Percentiles rank a stretch among this genome's conserved stretches.
Conservation (phyloP, 2,113 vertebrate species). For the Hippocampus comes region DNA sequence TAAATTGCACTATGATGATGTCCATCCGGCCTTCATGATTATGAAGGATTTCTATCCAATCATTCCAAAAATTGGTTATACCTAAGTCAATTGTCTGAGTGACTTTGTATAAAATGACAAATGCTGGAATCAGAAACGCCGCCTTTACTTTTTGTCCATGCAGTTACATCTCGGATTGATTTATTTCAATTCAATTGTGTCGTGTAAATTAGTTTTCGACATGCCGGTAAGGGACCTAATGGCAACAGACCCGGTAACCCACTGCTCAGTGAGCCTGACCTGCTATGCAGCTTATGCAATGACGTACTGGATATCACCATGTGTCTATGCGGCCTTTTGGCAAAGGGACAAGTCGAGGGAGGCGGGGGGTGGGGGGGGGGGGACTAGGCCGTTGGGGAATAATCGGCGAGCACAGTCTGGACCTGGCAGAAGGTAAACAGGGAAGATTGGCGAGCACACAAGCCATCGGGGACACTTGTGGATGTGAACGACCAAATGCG, state of each 20-base stretch:
- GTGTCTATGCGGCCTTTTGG: constrained; percentile 26
- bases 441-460: constrained; percentile 5
- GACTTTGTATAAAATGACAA: too few species aligned
- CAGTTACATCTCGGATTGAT: too few species aligned
- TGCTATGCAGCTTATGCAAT: constrained; percentile 12
- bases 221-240: too few species aligned
- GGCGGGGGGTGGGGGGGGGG: not conserved
- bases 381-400: constrained; percentile 5
- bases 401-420: constrained; percentile 29
- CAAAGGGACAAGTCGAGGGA: constrained; percentile 6
- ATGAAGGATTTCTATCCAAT: too few species aligned
- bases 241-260: constrained; percentile 25
- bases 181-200: too few species aligned
- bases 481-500: constrained; percentile 22
- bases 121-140: not conserved
- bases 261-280: constrained; percentile 17
- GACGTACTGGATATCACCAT: constrained; percentile 17
- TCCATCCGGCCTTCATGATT: too few species aligned
- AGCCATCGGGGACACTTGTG: constrained; percentile 16
- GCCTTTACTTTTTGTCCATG: not conserved
- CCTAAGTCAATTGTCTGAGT: too few species aligned
- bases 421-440: constrained; percentile 35
- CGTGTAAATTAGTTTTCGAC: too few species aligned
- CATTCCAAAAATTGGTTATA: too few species aligned
- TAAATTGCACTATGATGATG: too few species aligned